Evolutionary conservation across 2,888 invertebrate genomes (phyloP), one percentile per base, ranked within the genome.

Genomic region (Hypomecis atomaria): DNA sequence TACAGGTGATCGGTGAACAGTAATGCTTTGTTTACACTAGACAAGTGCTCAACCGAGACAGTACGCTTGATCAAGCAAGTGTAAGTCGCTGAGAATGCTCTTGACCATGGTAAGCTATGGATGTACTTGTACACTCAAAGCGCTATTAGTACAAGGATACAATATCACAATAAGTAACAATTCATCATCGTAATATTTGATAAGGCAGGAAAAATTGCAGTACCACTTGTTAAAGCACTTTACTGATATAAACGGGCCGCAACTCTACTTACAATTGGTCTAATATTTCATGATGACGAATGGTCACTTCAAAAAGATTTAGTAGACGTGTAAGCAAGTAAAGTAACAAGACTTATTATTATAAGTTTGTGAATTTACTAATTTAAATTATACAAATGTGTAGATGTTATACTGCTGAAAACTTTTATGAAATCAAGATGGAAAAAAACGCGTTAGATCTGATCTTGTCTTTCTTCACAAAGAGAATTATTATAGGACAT

Each of bases 1-100:
- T 69, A 64, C 64, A 64, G 64, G 59, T 64, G 59, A 56, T 66
- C 59, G n/a, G 62, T 62, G 34, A 11, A 59, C 53, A 53, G 53
- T 49, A 57, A 59, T 42, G 53, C 23, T 48, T 47, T 58, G 62
- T 56, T 62, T 50, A 56, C 44, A 50, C 44, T 3, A n/a, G 7
- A 49, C 43, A 33, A 62, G 53, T 42, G 47, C 49, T 43, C 58
- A 11, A 8, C 9, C 58, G 43, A 43, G 48, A 11, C 33, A 44
- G 8, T 38, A 10, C n/a, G 54, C 49, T 61, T 7, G 48, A 43
- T 7, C 48, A n/a, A 47, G 47, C 48, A 11, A 3, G 33, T 44
- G 8, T 11, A n/a, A 23, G 23, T 8, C 6, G 1, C 9, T 45
- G 45, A 8, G 1, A 9, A 45, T n/a, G 23, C 9, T 13, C 44